Evolutionary conservation across 2,888 invertebrate species (phyloP).

Genomic region (Deilephila elpenor): DNA sequence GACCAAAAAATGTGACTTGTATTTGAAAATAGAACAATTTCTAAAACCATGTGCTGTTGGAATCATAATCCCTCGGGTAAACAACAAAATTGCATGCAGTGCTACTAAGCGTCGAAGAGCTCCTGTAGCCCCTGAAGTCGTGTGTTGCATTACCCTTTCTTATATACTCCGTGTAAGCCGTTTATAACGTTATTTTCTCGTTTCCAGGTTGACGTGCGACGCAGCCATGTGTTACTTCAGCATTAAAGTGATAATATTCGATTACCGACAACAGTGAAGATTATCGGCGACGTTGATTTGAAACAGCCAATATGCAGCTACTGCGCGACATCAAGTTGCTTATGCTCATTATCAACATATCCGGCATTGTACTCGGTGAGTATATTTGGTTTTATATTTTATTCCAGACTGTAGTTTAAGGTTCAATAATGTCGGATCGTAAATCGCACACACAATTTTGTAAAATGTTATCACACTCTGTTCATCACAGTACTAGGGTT

Average conservation of each 20-base stretch:
- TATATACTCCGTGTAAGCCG: background rate
- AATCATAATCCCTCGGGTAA: background rate
- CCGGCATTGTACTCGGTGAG: constrained; percentile 65
- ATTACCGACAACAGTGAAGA: constrained; percentile 53
- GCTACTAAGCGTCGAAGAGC: background rate
- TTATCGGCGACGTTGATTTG: constrained; percentile 10
- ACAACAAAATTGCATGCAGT: background rate
- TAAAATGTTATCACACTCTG: too few relatives aligned
- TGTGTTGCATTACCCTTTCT: background rate
- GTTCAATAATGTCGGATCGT: background rate
- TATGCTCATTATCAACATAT: constrained; percentile 55
- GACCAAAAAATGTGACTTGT: too few relatives aligned
- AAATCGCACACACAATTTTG: too few relatives aligned
- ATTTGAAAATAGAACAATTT: background rate
- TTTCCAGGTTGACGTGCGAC: constrained; percentile 54
- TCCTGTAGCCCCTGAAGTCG: background rate
- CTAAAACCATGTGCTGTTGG: background rate
- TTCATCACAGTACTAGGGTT: too few relatives aligned
- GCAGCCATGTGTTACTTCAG: constrained; percentile 68
- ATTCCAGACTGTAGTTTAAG: background rate
- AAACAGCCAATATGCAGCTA: constrained; percentile 59
- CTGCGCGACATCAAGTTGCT: constrained; percentile 52
- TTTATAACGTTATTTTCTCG: constrained; percentile 42
- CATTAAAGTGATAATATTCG: constrained; percentile 72
- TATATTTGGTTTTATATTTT: constrained; percentile 28